A percentile compares a stretch with the other conserved stretches of the same genome.
Evolutionary conservation across 2,888 invertebrate species (phyloP).

Genomic region (Nebria salina): DNA sequence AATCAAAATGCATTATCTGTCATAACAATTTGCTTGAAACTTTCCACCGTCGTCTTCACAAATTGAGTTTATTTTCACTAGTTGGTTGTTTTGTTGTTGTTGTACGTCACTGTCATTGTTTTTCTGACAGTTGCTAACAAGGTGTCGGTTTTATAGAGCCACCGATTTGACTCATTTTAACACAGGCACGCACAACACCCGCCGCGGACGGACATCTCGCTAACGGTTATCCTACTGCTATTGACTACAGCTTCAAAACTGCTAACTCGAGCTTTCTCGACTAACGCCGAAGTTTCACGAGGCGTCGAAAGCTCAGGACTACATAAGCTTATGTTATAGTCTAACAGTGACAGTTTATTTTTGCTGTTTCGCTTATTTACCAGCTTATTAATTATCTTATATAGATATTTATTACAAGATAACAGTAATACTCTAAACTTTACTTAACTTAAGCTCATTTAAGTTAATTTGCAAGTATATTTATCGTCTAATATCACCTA

Average conservation of each 20-base stretch:
- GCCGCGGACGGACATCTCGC: constrained; percentile 6
- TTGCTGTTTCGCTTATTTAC: constrained; percentile 18
- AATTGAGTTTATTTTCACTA: background rate
- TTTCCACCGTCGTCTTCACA: background rate
- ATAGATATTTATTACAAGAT: background rate
- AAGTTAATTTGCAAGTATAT: too few relatives aligned
- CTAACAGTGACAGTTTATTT: constrained; percentile 38
- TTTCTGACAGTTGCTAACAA: constrained; percentile 19
- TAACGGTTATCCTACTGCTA: constrained; percentile 37
- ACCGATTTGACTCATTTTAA: constrained; percentile 30
- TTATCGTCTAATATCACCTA: too few relatives aligned
- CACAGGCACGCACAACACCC: constrained; percentile 24
- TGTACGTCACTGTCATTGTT: constrained; percentile 14
- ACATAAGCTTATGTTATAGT: constrained; percentile 5
- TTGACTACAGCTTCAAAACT: constrained; percentile 28
- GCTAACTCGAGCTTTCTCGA: constrained; percentile 32
- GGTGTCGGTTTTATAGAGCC: constrained; percentile 21
- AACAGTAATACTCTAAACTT: too few relatives aligned
- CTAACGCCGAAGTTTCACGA: constrained; percentile 17
- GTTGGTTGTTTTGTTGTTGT: background rate
- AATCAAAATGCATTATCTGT: constrained; percentile 42
- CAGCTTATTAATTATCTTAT: constrained; percentile 2
- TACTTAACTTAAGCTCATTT: too few relatives aligned
- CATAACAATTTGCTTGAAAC: constrained; percentile 4
- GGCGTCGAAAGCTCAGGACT: constrained; percentile 9